Evolutionary conservation across 2,888 invertebrate genomes (phyloP), one percentile per base, ranked within the genome.

Genomic region (Nysson spinosus): DNA sequence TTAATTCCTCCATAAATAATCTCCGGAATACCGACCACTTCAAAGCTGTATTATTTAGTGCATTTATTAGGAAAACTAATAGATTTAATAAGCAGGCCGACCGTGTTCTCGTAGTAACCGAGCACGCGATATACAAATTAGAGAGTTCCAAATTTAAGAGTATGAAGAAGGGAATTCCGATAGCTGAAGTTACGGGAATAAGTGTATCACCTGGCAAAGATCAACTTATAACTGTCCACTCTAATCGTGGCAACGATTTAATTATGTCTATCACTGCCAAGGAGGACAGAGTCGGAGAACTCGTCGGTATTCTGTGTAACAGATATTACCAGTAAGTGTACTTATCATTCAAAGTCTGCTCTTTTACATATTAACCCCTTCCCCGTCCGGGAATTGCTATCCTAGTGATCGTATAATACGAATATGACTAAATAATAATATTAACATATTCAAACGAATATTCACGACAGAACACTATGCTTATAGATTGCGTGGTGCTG

Each of bases 211-310:
- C 96, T 22, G 95, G 95, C 3, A 91, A 91, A 57, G 97, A 96
- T 84, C 97, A 97, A 85, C 90, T 98, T 68, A 91, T 95, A 61
- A 93, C 96, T 49, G 90, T 98, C 73, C 96, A 97, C 87, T 92
- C 96, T 42, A 93, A 93, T 44, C 92, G 93, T 11, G 95, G 95
- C 54, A 97, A 97, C 87, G 98, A 98, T 89, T 90, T 98, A 72
- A 95, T 98, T 28, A 90, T 96, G 75, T 94, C 96, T 0, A 89
- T 98, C 63, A 88, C 88, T 39, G 79, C 88, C 4, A 87, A 85
- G 24, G 93, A 94, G 67, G 96, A 97, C 86, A 89, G 94, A 69
- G 92, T 96, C 46, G 97, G 97, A 0, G 97, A 98, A 87, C 89
- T 96, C 22, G 90, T 97, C 9, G 98, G 96, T 9, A 90, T 94